Evolutionary conservation across 35 echinoderm and acorn worm species (phyloP), one percentile per base, ranked within the genome.

Genomic region (Chiridota heheva): DNA sequence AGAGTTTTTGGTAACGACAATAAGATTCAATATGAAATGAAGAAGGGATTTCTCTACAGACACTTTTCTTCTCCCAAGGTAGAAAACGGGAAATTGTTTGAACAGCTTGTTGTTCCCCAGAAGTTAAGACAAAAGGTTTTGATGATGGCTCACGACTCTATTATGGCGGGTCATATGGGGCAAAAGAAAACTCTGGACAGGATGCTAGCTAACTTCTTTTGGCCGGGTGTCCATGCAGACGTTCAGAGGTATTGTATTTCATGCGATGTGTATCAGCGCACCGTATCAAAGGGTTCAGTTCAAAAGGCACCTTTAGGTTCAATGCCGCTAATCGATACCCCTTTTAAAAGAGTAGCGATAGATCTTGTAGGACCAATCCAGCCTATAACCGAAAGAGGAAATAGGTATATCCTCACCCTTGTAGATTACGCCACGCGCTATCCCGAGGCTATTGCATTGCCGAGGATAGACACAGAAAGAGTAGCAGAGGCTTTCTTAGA

Each of bases 251-350:
- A 83, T 46, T 94, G 91, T 38, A 42, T 3, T 0, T 88, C 69
- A 3, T 92, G 84, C 30, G 84, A 92, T 42, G 45, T 72, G n/a
- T 93, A 78, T 56, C 90, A 93, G 33, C 41, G 53, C 1, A 89
- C 86, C 13, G 41, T 80, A 0, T 33, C 72, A 1, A 89, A 88
- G 30, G 71, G 81, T 1, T 47, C 16, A 13, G 58, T 73, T 2
- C 3, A 1, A 24, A 77, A 36, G 44, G 86, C 73, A 15, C 91
- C 91, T 4, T 56, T 95, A 2, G 81, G 51, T 6, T 53, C 18
- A 1, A 88, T 88, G 63, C 86, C 81, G 1, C 26, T 89, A 1
- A 89, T 89, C 17, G 92, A 81, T 13, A 82, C 70, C 1, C 83
- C 63, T 15, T 85, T 96, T 18, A 42, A 63, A 5, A 15, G 87